These are phyloP conservation scores for Strigamia transsilvanica DNA, from an alignment of 2,888 invertebrate genomes.

Conservation along the genomic window DNA sequence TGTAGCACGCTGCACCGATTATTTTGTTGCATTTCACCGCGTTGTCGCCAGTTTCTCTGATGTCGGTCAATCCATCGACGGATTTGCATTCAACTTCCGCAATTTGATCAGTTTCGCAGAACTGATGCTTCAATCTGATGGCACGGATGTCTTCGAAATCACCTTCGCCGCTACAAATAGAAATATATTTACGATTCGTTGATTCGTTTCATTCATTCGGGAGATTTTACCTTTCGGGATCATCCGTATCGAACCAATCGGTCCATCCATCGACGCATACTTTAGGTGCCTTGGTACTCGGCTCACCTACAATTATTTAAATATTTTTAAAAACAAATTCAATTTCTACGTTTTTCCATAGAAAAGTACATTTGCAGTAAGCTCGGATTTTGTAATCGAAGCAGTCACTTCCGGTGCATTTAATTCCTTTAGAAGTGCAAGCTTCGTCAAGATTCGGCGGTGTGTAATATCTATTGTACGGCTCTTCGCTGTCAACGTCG, in stretches of 20 bases:
- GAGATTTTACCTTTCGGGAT: slow-evolving; percentile 52
- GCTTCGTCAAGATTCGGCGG: not conserved
- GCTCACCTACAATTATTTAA: slow-evolving; percentile 39
- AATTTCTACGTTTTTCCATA: not conserved
- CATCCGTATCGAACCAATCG: slow-evolving; percentile 62
- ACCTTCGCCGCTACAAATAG: slow-evolving; percentile 56
- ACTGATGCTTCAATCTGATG: slow-evolving; percentile 57
- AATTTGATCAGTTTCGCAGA: slow-evolving; percentile 59
- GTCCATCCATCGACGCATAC: slow-evolving; percentile 62
- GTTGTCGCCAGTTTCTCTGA: slow-evolving; percentile 57
- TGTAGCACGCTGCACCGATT: slow-evolving; percentile 58
- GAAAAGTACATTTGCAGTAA: slow-evolving; percentile 33
- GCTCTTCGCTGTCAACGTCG: not conserved
- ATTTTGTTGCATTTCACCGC: slow-evolving; percentile 58
- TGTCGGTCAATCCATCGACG: slow-evolving; percentile 48
- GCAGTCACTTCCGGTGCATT: slow-evolving; percentile 18
- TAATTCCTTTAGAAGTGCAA: slow-evolving; percentile 11
- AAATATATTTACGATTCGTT: not conserved
- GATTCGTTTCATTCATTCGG: too few species aligned
- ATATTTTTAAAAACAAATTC: not conserved
- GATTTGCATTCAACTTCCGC: slow-evolving; percentile 60
- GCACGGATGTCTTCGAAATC: slow-evolving; percentile 60
- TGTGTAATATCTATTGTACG: not conserved
- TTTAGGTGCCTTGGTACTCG: not conserved
- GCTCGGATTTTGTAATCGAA: slow-evolving; percentile 50